phyloP scores from a whole-genome alignment of 2,113 vertebrate species.

The Onychostoma macrolepis region DNA sequence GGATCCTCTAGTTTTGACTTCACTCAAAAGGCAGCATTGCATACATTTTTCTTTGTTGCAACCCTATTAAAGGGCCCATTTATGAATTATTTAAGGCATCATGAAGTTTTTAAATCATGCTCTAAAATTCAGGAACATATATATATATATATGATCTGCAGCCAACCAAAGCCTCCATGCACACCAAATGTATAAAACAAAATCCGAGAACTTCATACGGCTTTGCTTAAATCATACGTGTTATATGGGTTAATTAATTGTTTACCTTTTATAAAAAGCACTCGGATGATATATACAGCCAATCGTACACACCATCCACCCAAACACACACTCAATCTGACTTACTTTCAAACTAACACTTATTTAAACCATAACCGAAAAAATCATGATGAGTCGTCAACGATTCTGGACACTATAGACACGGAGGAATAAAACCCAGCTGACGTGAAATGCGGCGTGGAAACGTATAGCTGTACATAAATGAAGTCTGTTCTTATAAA shows the following conservation, averaged over 20 bases:
- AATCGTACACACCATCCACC: constrained; percentile 27
- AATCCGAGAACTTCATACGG: constrained; percentile 48
- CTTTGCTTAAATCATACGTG: constrained; percentile 47
- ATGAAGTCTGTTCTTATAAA: constrained; percentile 64
- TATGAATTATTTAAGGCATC: constrained; percentile 28
- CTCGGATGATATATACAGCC: constrained; percentile 15
- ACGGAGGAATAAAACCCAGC: constrained; percentile 56
- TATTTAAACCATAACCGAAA: constrained; percentile 18
- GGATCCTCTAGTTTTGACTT: background rate
- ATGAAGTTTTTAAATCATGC: background rate
- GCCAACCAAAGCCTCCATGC: constrained; percentile 10
- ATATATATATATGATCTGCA: background rate
- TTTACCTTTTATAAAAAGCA: constrained; percentile 36
- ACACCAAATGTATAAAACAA: constrained; percentile 22
- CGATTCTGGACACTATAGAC: constrained; percentile 54
- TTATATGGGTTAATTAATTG: constrained; percentile 44
- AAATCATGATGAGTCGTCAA: constrained; percentile 37
- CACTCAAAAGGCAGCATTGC: constrained; percentile 7
- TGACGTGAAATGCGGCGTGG: constrained; percentile 54
- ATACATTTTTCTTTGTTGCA: background rate
- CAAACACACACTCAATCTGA: constrained; percentile 46
- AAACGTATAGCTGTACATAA: constrained; percentile 67
- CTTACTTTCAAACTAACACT: constrained; percentile 50
- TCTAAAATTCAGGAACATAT: background rate
- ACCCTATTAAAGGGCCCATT: background rate